Evolutionary conservation across 2,888 invertebrate genomes (phyloP).

Genomic region (Desoria tigrina): DNA sequence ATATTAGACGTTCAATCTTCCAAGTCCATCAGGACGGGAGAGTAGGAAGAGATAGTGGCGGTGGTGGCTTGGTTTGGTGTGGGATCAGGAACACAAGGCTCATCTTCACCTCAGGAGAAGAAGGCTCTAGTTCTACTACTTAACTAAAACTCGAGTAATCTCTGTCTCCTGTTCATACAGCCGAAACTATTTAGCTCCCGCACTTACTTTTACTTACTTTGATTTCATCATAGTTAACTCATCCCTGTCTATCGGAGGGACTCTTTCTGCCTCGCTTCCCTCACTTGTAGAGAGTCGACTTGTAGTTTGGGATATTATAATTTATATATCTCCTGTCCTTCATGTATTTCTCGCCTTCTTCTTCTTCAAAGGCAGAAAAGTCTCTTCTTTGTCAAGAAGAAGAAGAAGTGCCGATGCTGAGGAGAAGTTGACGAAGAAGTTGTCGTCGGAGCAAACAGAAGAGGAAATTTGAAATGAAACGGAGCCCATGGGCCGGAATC

Average conservation of each 20-base stretch:
- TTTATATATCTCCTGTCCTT: neutral
- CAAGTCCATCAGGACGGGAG: no score
- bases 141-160: neutral
- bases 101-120: no score
- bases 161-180: slow-evolving; percentile 8
- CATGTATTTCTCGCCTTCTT: no score
- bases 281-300: neutral
- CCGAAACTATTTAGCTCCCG: slow-evolving; percentile 3
- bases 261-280: slow-evolving; percentile 2
- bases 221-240: slow-evolving; percentile 1
- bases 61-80: neutral
- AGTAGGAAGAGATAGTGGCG: neutral
- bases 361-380: no score
- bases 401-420: neutral
- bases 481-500: slow-evolving; percentile 42
- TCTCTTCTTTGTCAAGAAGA: neutral
- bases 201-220: slow-evolving; percentile 2
- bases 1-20: no score
- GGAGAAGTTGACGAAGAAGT: slow-evolving; percentile 7
- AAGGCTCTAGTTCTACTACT: neutral
- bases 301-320: neutral
- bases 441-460: slow-evolving; percentile 24
- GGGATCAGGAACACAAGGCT: no score
- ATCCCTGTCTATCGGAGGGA: neutral
- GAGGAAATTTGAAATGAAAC: slow-evolving; percentile 24